Evolutionary conservation across 2,888 invertebrate species (phyloP).

Genomic region (Tetragnatha montana): DNA sequence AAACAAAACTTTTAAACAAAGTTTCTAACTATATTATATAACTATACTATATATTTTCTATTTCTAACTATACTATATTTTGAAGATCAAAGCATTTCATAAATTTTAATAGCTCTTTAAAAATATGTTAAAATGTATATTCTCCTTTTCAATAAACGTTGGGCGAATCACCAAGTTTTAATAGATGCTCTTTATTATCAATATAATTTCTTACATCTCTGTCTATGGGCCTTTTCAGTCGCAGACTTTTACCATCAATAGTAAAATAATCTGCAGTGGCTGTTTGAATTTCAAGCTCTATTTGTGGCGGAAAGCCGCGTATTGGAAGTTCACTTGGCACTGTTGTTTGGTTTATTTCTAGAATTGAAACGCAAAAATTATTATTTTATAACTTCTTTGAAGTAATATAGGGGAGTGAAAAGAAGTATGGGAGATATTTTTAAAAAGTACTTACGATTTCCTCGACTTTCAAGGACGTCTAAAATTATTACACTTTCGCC

Average conservation of each 20-base stretch:
- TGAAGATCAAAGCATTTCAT: no score
- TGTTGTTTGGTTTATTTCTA: slow-evolving; percentile 84
- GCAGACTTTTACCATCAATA: slow-evolving; percentile 87
- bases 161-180: no score
- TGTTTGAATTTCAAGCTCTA: slow-evolving; percentile 69
- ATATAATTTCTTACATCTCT: slow-evolving; percentile 81
- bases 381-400: background rate
- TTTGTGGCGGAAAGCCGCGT: slow-evolving; percentile 83
- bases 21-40: no score
- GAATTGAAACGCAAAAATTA: background rate
- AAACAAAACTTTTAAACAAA: no score
- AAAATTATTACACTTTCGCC: slow-evolving; percentile 92
- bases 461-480: slow-evolving; percentile 92
- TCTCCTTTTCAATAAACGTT: no score
- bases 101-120: no score
- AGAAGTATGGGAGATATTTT: background rate
- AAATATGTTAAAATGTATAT: no score
- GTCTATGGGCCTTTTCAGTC: slow-evolving; percentile 87
- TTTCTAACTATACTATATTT: no score
- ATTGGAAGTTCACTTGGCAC: slow-evolving; percentile 88
- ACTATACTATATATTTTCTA: no score
- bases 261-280: slow-evolving; percentile 79
- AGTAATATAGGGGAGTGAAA: background rate
- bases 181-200: no score
- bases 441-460: slow-evolving; percentile 81